phyloP scores from a whole-genome alignment of 1,140 invertebrate genomes.

The Helicoverpa armigera region DNA sequence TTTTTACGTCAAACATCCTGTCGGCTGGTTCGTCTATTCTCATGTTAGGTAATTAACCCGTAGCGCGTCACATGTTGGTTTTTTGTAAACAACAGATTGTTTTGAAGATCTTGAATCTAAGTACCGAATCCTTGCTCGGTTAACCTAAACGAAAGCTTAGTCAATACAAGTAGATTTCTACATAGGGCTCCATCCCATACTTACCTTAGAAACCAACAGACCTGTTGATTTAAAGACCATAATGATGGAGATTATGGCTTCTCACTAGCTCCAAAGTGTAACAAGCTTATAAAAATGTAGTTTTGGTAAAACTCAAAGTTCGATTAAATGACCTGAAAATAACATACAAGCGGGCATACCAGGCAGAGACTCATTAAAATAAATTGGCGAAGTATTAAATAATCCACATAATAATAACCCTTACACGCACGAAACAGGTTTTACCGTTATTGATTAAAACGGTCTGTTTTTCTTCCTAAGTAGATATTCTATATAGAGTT shows the following conservation, averaged over 20 bases:
- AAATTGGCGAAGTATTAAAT: conserved; percentile 45
- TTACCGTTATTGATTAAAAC: conserved; percentile 51
- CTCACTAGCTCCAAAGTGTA: too few species aligned
- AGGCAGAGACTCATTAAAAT: conserved; percentile 12
- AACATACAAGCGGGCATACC: background rate
- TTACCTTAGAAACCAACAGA: too few species aligned
- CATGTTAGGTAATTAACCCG: conserved; percentile 41
- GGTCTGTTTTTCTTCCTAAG: conserved; percentile 53
- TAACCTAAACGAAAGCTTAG: background rate
- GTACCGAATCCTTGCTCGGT: background rate
- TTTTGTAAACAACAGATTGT: conserved; percentile 24
- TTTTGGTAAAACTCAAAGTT: background rate
- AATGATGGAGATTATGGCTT: background rate
- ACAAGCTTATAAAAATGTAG: too few species aligned
- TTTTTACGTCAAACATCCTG: conserved; percentile 51
- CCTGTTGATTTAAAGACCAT: too few species aligned
- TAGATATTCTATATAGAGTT: background rate
- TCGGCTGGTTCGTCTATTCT: conserved; percentile 44
- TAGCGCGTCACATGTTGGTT: conserved; percentile 39
- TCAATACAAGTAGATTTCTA: background rate
- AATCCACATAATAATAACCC: conserved; percentile 22
- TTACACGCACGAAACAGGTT: conserved; percentile 36
- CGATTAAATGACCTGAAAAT: background rate
- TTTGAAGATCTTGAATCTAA: background rate
- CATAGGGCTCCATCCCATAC: too few species aligned